Evolutionary conservation across 2,888 invertebrate genomes (phyloP).

Genomic region (Sturmia bella): DNA sequence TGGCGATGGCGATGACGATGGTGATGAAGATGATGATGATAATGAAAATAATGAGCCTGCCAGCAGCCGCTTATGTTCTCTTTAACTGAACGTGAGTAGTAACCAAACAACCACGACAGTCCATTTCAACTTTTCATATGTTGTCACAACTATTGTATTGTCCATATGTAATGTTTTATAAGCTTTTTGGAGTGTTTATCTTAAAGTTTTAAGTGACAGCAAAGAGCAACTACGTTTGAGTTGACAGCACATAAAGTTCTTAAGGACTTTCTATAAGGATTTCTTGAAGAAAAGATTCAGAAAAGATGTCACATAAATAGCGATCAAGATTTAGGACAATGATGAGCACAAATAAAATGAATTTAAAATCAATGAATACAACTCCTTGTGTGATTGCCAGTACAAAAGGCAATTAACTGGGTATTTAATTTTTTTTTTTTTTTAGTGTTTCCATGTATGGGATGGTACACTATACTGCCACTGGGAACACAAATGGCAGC

Average conservation of each 20-base stretch:
- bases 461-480: too few relatives aligned
- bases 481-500: too few relatives aligned
- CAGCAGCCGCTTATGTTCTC: constrained; percentile 52
- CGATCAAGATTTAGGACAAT: too few relatives aligned
- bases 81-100: constrained; percentile 49
- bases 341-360: too few relatives aligned
- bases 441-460: too few relatives aligned
- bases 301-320: not conserved
- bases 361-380: too few relatives aligned
- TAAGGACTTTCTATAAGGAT: not conserved
- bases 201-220: constrained; percentile 37
- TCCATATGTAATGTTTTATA: constrained; percentile 29
- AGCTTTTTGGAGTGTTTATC: constrained; percentile 40
- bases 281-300: not conserved
- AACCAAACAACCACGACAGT: constrained; percentile 35
- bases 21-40: constrained; percentile 34
- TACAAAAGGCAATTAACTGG: too few relatives aligned
- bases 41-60: constrained; percentile 41
- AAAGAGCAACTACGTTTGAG: constrained; percentile 15
- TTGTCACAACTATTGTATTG: constrained; percentile 3
- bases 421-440: too few relatives aligned
- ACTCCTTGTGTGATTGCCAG: too few relatives aligned
- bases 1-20: constrained; percentile 22
- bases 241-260: constrained; percentile 11
- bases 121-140: constrained; percentile 8